A percentile compares a stretch with the other conserved stretches of the same genome.
These are phyloP conservation scores for Barnardius zonarius DNA, from an alignment of 2,113 vertebrate genomes.

Conservation along the genomic window DNA sequence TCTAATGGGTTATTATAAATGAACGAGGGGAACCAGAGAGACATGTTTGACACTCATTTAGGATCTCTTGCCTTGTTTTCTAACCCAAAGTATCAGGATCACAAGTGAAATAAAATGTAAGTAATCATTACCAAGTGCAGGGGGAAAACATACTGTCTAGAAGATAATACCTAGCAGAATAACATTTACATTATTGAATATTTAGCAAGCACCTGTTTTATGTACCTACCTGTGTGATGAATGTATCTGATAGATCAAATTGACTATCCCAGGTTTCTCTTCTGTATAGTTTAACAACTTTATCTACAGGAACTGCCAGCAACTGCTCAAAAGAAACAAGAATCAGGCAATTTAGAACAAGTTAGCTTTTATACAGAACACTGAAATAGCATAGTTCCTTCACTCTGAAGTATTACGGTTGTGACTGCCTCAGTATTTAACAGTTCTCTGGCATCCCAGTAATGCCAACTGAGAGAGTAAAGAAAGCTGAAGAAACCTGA, in stretches of 20 bases:
- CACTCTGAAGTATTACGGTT: not conserved
- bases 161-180: not conserved
- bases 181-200: not conserved
- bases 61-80: not conserved
- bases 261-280: conserved; percentile 84
- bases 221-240: conserved; percentile 80
- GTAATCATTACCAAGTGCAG: accelerated
- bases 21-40: not conserved
- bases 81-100: not conserved
- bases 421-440: not conserved
- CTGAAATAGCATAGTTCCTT: not conserved
- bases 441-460: not conserved
- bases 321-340: conserved; percentile 73
- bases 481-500: not conserved
- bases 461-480: not conserved
- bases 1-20: not conserved
- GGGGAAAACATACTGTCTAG: not conserved
- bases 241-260: conserved; percentile 78
- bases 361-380: not conserved
- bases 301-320: conserved; percentile 89
- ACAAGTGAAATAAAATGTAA: not conserved
- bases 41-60: not conserved
- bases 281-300: conserved; percentile 84
- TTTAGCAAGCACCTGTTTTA: not conserved
- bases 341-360: not conserved